Percentiles rank a stretch among this genome's conserved stretches.
These are phyloP conservation scores for Micrastur ruficollis DNA, from an alignment of 2,797 vertebrate species.

Conservation along the genomic window DNA sequence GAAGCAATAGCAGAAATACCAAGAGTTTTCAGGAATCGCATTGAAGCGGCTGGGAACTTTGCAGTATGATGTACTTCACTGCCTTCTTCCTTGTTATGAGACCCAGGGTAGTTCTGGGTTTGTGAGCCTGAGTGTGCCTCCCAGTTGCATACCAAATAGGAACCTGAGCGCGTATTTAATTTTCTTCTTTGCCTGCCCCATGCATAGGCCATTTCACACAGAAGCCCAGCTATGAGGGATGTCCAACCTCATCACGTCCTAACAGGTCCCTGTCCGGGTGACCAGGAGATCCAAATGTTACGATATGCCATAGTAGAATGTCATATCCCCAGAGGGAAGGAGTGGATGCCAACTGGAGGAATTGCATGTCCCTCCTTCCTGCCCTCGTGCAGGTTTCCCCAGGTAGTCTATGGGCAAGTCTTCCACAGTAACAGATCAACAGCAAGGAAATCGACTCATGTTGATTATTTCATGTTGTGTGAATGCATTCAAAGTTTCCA, in stretches of 20 bases:
- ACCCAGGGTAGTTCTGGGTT: background rate
- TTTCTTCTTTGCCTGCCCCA: background rate
- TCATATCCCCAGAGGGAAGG: fast-evolving
- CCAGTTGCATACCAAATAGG: background rate
- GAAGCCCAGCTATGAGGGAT: background rate
- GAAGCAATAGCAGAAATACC: background rate
- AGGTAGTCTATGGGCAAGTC: background rate
- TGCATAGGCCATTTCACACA: background rate
- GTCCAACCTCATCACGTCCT: background rate
- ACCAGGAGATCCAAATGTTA: background rate
- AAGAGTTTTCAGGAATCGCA: background rate
- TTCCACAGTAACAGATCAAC: background rate
- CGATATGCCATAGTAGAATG: background rate
- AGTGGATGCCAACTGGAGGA: background rate
- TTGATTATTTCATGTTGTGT: background rate
- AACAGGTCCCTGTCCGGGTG: background rate
- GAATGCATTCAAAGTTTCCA: background rate
- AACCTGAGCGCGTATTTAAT: fast-evolving
- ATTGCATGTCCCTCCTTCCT: background rate
- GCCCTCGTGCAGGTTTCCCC: background rate
- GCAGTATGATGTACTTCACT: background rate
- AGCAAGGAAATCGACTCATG: background rate
- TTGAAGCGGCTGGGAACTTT: background rate
- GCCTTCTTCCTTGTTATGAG: background rate
- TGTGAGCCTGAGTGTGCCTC: background rate